Evolutionary conservation across 2,888 invertebrate genomes (phyloP).

Genomic region (Monoplex corrugatus): DNA sequence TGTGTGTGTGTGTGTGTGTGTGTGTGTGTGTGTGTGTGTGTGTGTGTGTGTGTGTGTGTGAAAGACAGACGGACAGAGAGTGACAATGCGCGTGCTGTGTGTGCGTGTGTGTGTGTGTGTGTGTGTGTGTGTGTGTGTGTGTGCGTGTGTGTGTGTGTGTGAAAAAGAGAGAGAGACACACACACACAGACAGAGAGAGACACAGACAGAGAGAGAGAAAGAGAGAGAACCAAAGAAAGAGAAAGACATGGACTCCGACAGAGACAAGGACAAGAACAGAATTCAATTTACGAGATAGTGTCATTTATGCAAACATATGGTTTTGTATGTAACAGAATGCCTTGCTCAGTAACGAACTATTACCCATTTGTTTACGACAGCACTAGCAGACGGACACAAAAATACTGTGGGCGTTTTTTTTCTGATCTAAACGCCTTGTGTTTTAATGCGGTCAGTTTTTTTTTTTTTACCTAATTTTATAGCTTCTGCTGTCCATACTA

Average conservation of each 20-base stretch:
- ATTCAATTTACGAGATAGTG: no score
- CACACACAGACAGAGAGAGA: not conserved
- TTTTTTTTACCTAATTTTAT: no score
- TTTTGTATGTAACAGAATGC: no score
- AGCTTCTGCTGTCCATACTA: no score
- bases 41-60: not conserved
- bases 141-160: not conserved
- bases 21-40: not conserved
- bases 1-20: constrained; percentile 29
- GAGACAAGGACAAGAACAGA: not conserved
- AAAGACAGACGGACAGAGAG: not conserved
- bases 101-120: not conserved
- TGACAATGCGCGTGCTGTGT: not conserved
- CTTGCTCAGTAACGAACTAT: no score
- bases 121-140: not conserved
- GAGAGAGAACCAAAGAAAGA: not conserved
- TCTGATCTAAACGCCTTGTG: no score
- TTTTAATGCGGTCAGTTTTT: no score
- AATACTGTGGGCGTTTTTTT: no score
- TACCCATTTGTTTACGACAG: no score
- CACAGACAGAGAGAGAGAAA: not conserved
- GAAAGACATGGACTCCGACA: not conserved
- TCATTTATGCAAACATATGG: no score
- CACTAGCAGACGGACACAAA: no score
- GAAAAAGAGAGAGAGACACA: constrained; percentile 17